Base-by-base conservation (phyloP, 2,113 vertebrate species). In the Bettongia penicillata region DNA sequence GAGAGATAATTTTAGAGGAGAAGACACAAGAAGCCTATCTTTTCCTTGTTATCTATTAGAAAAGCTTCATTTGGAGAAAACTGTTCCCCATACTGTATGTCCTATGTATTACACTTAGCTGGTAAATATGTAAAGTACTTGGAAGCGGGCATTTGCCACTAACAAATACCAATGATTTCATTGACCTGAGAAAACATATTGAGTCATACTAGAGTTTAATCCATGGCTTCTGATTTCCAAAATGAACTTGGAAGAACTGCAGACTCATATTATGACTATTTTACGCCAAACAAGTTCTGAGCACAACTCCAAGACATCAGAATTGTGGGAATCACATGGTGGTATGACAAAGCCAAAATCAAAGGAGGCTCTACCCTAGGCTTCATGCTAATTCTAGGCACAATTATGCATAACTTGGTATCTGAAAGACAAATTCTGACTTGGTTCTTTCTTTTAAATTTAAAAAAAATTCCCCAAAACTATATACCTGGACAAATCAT, bases 261-360 rank as follows among this genome's bases (percentile, higher is more conserved):
- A 94, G 4, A 90, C 23, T 94, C 68, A 96, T 93, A 53, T n/a
- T 98, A 48, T 47, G 91, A 52, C 93, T 97, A 57, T 48, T 61
- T 8, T 37, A 49, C 25, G n/a, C 11, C 50, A 93, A 95, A 94
- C 0, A 19, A 12, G 90, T 90, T 95, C 91, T 12, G 92, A 53
- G 24, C 43, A 77, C 55, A 91, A 91, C 26, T 48, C 31, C 7
- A 51, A 53, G 92, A 47, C 25, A 4, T 68, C 48, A 90, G 57
- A 95, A 31, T 11, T 91, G 77, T 91, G 48, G 61, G 37, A 95
- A 93, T 52, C 37, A n/a, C 47, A 19, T 28, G 43, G 10, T 91
- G 22, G 91, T 89, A 8, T 22, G 25, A 92, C 48, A 91, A 93
- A 51, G 22, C 43, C 91, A 96, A 90, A 94, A 94, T 55, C n/a